Percentiles rank a stretch among this genome's conserved stretches.
These are phyloP conservation scores for Anguilla marmorata DNA, from an alignment of 2,797 vertebrate genomes.

Conservation along the genomic window DNA sequence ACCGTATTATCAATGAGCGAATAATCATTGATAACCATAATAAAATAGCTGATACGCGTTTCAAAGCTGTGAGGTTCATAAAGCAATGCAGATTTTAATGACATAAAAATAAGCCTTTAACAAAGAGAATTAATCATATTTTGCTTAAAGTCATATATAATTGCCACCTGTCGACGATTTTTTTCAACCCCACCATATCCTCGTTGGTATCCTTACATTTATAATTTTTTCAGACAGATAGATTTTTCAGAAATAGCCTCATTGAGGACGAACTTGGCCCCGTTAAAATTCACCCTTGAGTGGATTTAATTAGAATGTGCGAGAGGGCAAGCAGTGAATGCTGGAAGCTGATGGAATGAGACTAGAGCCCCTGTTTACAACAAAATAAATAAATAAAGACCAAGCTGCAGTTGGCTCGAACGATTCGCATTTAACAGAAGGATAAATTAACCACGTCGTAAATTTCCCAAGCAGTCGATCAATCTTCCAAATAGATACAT, in stretches of 20 bases:
- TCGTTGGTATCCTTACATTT: not conserved
- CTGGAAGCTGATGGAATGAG: slow-evolving; percentile 51
- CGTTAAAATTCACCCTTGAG: slow-evolving; percentile 53
- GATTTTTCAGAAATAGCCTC: slow-evolving; percentile 15
- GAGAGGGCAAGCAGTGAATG: slow-evolving; percentile 42
- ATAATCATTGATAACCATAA: not conserved
- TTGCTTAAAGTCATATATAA: not conserved
- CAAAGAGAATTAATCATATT: not conserved
- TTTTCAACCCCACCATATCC: not conserved
- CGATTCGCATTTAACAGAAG: not conserved
- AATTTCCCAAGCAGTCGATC: not conserved
- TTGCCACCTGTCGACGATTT: slow-evolving; percentile 7
- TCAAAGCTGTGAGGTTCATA: not conserved
- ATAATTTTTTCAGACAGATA: not conserved
- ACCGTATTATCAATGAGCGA: not conserved
- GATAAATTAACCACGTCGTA: not conserved
- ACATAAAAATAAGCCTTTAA: too few species aligned
- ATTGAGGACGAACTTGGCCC: slow-evolving; percentile 42
- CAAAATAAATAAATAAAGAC: not conserved
- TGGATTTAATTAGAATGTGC: slow-evolving; percentile 47
- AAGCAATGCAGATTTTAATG: not conserved
- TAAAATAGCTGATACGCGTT: not conserved
- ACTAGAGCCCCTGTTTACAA: slow-evolving; percentile 30
- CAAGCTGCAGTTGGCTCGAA: not conserved
- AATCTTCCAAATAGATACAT: not conserved